phyloP scores from a whole-genome alignment of 2,797 vertebrate species.

The Parauchenoglanis punctatus region DNA sequence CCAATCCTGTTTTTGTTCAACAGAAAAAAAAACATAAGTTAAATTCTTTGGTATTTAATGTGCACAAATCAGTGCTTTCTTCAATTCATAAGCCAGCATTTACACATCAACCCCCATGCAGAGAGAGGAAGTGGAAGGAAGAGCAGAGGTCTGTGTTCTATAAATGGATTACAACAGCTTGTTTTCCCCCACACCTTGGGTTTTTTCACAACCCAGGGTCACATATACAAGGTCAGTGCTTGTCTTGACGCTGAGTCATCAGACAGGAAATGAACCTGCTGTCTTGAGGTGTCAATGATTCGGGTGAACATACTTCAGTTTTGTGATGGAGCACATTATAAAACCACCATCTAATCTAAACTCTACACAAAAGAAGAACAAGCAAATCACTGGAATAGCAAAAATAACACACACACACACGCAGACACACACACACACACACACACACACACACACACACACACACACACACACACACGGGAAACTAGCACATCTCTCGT shows the following conservation, averaged over 20 bases:
- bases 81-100: conserved; percentile 23
- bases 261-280: conserved; percentile 8
- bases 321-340: conserved; percentile 13
- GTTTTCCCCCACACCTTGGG: conserved; percentile 33
- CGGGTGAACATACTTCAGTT: neutral
- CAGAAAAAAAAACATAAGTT: neutral
- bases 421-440: too few species aligned
- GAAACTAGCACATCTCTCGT: conserved; percentile 20
- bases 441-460: too few species aligned
- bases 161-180: conserved; percentile 53
- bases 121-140: conserved; percentile 27
- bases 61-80: conserved; percentile 22
- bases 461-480: neutral
- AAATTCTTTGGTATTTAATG: neutral
- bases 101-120: conserved; percentile 36
- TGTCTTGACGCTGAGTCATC: conserved; percentile 37
- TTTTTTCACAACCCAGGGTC: conserved; percentile 43
- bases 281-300: conserved; percentile 31
- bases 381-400: conserved; percentile 57
- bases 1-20: neutral
- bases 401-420: conserved; percentile 29
- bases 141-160: conserved; percentile 34
- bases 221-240: conserved; percentile 43
- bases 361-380: neutral
- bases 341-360: neutral